Evolutionary conservation across 2,113 vertebrate genomes (phyloP).

Genomic region (Ciconia boyciana): DNA sequence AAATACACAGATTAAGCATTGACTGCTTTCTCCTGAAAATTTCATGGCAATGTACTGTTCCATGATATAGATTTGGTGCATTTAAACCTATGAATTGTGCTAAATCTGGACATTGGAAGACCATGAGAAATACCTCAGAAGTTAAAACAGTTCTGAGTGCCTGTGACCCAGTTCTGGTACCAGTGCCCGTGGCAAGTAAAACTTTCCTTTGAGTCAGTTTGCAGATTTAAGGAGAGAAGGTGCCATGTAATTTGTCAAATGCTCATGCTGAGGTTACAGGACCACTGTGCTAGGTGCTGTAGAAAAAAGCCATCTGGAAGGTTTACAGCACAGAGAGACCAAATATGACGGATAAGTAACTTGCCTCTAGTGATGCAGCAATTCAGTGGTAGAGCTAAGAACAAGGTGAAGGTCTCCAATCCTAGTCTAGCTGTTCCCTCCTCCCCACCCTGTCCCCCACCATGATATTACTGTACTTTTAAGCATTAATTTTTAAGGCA

Average conservation of each 20-base stretch:
- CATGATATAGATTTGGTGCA: not conserved
- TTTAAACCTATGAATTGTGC: not conserved
- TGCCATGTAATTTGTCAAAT: not conserved
- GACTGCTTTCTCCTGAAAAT: not conserved
- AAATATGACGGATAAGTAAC: not conserved
- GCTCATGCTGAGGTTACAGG: not conserved
- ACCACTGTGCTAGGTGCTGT: not conserved
- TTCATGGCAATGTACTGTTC: not conserved
- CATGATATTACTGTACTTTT: not conserved
- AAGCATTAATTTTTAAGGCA: constrained; percentile 20
- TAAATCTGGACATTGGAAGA: not conserved
- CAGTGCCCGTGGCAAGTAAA: not conserved
- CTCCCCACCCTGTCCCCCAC: not conserved
- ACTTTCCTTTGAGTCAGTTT: not conserved
- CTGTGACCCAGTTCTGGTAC: not conserved
- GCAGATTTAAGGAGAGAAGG: not conserved
- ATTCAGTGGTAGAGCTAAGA: not conserved
- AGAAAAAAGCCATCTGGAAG: not conserved
- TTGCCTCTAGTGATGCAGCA: not conserved
- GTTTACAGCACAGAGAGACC: not conserved
- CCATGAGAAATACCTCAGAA: not conserved
- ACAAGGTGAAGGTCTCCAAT: not conserved
- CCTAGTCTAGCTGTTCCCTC: not conserved
- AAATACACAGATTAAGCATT: not conserved
- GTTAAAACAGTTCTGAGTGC: not conserved